Evolutionary conservation across 2,797 vertebrate species (phyloP).

Genomic region (Knipowitschia caucasica): DNA sequence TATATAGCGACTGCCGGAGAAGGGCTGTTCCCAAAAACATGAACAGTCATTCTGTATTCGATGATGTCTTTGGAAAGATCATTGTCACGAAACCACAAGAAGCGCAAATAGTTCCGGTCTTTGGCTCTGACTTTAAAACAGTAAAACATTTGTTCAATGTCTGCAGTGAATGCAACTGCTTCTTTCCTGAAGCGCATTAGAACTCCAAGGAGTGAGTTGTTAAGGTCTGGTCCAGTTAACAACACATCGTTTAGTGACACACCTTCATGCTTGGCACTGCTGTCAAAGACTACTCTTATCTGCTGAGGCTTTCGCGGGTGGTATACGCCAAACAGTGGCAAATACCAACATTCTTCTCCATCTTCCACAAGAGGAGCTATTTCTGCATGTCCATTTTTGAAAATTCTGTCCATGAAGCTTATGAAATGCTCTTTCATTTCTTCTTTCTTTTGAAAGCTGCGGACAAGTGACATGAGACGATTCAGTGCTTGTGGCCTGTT

Average conservation of each 20-base stretch:
- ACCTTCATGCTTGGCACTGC: not conserved
- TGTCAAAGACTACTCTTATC: not conserved
- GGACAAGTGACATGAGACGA: not conserved
- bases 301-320: not conserved
- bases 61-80: constrained; percentile 19
- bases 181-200: constrained; percentile 15
- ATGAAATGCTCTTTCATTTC: constrained; percentile 6
- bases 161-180: constrained; percentile 2
- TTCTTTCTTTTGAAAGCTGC: not conserved
- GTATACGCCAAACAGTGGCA: constrained; percentile 9
- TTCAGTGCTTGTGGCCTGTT: constrained; percentile 1
- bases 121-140: not conserved
- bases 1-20: not conserved
- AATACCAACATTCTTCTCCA: constrained; percentile 8
- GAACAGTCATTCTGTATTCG: not conserved
- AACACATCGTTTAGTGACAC: not conserved
- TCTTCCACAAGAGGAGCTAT: not conserved
- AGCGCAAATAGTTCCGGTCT: constrained; percentile 5
- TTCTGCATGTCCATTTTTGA: not conserved
- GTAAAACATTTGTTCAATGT: constrained; percentile 12
- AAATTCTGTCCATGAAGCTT: constrained; percentile 13
- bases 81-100: constrained; percentile 23
- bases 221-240: constrained; percentile 25
- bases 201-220: constrained; percentile 20
- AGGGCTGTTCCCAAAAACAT: too few relatives aligned